Evolutionary conservation across 2,888 invertebrate species (phyloP).

Genomic region (Arrhopalites spinosus): DNA sequence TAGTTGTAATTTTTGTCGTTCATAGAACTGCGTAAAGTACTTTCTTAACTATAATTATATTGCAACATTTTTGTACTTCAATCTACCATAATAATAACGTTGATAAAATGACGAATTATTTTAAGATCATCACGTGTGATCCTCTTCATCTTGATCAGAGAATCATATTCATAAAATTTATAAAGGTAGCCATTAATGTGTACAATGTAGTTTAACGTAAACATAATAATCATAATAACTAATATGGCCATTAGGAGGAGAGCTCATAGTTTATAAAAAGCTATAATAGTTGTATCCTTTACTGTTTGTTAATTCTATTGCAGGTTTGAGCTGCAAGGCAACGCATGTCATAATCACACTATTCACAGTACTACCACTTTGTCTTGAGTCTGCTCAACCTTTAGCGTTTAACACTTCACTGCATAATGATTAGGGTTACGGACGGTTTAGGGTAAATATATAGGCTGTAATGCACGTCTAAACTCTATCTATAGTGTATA

Average conservation of each 20-base stretch:
- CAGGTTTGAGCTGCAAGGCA: background rate
- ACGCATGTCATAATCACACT: background rate
- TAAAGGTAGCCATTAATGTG: background rate
- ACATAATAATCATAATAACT: background rate
- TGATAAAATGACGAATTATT: too few species aligned
- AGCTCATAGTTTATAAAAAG: slow-evolving; percentile 21
- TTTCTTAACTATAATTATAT: slow-evolving; percentile 15
- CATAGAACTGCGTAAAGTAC: too few species aligned
- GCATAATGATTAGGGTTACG: background rate
- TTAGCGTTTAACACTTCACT: background rate
- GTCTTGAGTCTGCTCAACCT: background rate
- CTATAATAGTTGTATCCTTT: slow-evolving; percentile 1
- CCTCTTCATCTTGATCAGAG: too few species aligned
- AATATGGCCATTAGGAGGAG: slow-evolving; percentile 24
- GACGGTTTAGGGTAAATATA: background rate
- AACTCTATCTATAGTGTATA: background rate
- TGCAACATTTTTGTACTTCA: slow-evolving; percentile 34
- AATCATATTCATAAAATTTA: background rate
- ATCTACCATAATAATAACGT: slow-evolving; percentile 17
- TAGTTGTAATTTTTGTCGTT: too few species aligned
- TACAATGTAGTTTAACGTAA: background rate
- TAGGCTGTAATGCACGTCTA: background rate
- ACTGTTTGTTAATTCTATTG: slow-evolving; percentile 1
- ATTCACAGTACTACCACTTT: background rate
- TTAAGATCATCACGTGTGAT: too few species aligned